Percentiles rank a stretch among this genome's conserved stretches.
These are phyloP conservation scores for Drosophila oshimai DNA, from an alignment of 1,140 invertebrate species.

Conservation along the genomic window DNA sequence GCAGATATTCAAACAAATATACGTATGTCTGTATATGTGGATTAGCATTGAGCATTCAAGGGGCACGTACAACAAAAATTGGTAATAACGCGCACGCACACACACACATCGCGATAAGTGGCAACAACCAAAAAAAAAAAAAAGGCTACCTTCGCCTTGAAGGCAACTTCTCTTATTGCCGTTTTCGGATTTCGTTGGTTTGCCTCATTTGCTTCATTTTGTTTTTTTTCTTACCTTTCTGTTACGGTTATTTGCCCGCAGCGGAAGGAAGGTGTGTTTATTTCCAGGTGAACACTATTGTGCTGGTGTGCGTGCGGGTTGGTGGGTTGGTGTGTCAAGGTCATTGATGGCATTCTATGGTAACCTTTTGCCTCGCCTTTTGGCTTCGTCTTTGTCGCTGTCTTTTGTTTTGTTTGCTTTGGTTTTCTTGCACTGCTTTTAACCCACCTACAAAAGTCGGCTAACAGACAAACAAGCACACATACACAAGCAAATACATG, in stretches of 20 bases:
- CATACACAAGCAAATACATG: neutral
- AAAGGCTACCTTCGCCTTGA: slow-evolving; percentile 48
- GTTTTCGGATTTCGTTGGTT: slow-evolving; percentile 18
- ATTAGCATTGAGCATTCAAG: slow-evolving; percentile 12
- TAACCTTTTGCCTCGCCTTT: slow-evolving; percentile 62
- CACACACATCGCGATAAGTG: slow-evolving; percentile 20
- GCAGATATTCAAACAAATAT: neutral
- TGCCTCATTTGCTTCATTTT: slow-evolving; percentile 12
- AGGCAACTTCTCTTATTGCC: slow-evolving; percentile 23
- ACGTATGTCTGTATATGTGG: neutral
- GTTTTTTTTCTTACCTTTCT: slow-evolving; percentile 10
- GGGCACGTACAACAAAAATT: slow-evolving; percentile 22
- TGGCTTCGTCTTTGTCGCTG: slow-evolving; percentile 1
- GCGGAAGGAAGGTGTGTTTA: slow-evolving; percentile 71
- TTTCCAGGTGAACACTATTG: slow-evolving; percentile 7
- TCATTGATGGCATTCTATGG: slow-evolving; percentile 66
- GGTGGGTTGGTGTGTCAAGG: slow-evolving; percentile 67
- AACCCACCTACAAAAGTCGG: slow-evolving; percentile 21
- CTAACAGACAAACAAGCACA: neutral
- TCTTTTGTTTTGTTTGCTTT: neutral
- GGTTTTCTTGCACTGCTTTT: neutral
- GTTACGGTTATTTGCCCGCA: slow-evolving; percentile 54
- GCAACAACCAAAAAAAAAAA: neutral
- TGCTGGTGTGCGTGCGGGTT: slow-evolving; percentile 37
- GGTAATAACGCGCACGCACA: slow-evolving; percentile 9